phyloP scores from a whole-genome alignment of 2,888 invertebrate genomes.

The Himalopsyche kuldschensis region DNA sequence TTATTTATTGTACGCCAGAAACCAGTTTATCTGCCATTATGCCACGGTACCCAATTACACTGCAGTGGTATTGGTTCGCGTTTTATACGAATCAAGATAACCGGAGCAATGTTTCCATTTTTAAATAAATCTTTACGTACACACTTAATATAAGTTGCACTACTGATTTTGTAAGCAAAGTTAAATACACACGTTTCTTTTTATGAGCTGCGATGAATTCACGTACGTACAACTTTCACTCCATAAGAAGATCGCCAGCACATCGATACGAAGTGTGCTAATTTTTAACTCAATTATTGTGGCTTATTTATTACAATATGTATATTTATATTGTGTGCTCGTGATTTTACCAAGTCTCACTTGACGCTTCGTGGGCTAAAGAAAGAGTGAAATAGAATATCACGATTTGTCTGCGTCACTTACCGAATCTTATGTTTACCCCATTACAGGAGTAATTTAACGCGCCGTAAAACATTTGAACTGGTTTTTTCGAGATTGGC shows the following conservation, averaged over 20 bases:
- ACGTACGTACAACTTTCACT: background rate
- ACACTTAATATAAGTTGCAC: background rate
- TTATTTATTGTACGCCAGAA: background rate
- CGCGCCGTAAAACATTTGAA: too few species aligned
- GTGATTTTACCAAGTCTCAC: too few species aligned
- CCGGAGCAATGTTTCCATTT: background rate
- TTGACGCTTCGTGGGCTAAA: too few species aligned
- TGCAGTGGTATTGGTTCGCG: background rate
- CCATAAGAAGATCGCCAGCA: background rate
- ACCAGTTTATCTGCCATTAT: background rate
- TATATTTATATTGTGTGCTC: background rate
- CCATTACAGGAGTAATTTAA: too few species aligned
- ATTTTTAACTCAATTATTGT: background rate
- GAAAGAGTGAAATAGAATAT: too few species aligned
- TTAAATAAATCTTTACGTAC: background rate
- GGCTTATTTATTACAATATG: background rate
- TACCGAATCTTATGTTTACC: too few species aligned
- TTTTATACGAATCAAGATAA: background rate
- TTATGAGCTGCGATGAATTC: background rate
- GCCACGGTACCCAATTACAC: background rate
- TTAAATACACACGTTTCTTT: background rate
- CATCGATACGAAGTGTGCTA: background rate
- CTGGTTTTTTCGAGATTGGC: too few species aligned
- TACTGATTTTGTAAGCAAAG: background rate
- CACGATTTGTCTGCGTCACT: too few species aligned